Base-by-base conservation (phyloP, 2,113 vertebrate species). In the Nesoenas mayeri region DNA sequence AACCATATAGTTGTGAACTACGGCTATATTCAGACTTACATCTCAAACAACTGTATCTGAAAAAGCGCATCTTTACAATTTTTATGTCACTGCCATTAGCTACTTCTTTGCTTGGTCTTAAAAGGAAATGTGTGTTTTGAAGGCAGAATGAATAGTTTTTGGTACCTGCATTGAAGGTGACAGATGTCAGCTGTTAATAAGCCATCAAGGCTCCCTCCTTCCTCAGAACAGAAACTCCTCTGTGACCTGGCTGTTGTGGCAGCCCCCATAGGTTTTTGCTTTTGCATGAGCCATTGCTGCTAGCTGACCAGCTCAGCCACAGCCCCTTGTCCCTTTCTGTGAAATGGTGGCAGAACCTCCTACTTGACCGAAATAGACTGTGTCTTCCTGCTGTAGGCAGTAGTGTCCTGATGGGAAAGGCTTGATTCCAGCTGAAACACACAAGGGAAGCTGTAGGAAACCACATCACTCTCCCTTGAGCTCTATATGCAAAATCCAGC, bases 401-500 rank as follows among this genome's bases (percentile, higher is more conserved):
- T 58, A 73, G 14, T 34, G 1, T 61, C 13, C 31, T 6, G 11
- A 32, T 6, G 74, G 51, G 64, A 93, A 86, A 31, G 64, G 42
- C 36, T 66, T 50, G 15, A 66, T 74, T 92, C 58, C 75, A 90
- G 72, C 28, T 92, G 56, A 73, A 95, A 78, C 11, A 22, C 64
- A 62, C 40, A 47, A 73, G 44, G 20, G 42, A 84, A 90, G 42
- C 12, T 3, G 1, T 32, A 77, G 56, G 36, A 93, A 88, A 58
- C 47, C 77, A 93, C 48, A 67, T 48, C 26, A 38, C 32, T 51
- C 47, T 92, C 28, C 25, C 22, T 88, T 86, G 75, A 0, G 0
- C 51, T 88, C 65, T 93, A n/a, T 73, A 91, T 66, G 51, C 36
- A 94, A 85, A 90, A 66, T 80, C 12, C 36, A 73, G 10, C 47